Evolutionary conservation across 92 coral and sea anemone genomes (phyloP).

Genomic region (Zoanthus gigantus): DNA sequence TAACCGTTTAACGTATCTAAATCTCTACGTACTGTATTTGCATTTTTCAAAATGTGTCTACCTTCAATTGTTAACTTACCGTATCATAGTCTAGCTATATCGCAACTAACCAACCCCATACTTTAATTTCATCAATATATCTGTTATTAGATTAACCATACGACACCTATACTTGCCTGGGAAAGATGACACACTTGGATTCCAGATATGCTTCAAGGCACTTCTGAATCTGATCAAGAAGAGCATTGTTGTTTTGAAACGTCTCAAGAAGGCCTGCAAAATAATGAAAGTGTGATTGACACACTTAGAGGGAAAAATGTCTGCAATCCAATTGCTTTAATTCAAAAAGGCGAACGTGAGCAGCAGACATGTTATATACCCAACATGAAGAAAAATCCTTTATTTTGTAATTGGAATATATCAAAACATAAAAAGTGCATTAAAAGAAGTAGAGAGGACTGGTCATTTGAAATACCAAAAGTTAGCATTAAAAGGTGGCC

Average conservation of each 20-base stretch:
- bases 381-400: no score
- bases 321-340: background rate
- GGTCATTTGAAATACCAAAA: no score
- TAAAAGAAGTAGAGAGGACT: no score
- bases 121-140: no score
- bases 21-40: background rate
- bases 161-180: constrained; percentile 68
- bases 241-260: constrained; percentile 97
- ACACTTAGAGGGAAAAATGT: background rate
- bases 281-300: background rate
- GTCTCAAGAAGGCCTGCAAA: constrained; percentile 85
- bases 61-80: no score
- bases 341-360: no score
- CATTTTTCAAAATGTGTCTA: background rate
- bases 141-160: background rate
- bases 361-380: no score
- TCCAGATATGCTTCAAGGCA: constrained; percentile 98
- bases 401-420: no score
- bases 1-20: background rate
- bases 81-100: no score
- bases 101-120: no score
- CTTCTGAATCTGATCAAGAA: constrained; percentile 97
- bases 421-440: no score
- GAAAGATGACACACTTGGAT: constrained; percentile 98
- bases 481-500: no score